Conservation (phyloP, 2,888 invertebrate genomes). For the Ischnura elegans region DNA sequence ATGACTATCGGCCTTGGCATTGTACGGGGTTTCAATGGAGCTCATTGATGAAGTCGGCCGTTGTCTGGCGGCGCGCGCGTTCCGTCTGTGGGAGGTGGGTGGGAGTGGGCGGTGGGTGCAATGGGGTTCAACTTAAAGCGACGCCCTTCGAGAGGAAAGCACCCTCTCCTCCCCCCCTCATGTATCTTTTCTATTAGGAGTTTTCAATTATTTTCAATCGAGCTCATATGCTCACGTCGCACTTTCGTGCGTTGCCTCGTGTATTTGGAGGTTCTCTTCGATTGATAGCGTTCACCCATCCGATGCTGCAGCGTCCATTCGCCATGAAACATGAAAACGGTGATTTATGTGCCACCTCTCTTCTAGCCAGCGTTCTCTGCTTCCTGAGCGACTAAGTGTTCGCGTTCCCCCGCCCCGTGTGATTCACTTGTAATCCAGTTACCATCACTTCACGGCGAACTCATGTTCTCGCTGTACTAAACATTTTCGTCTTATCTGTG, state of each 20-base stretch:
- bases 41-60: too few species aligned
- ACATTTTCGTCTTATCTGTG: too few species aligned
- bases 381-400: neutral
- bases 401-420: too few species aligned
- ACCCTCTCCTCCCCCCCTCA: neutral
- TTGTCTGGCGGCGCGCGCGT: too few species aligned
- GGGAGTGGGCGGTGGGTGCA: neutral
- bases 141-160: neutral
- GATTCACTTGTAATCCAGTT: too few species aligned
- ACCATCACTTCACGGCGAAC: too few species aligned
- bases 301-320: conserved; percentile 53
- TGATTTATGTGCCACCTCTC: conserved; percentile 52
- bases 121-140: neutral
- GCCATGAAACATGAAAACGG: neutral
- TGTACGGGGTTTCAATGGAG: too few species aligned
- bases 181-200: neutral
- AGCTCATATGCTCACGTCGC: neutral
- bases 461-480: too few species aligned
- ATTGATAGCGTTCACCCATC: conserved; percentile 33
- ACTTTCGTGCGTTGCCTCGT: too few species aligned
- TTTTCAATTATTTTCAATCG: conserved; percentile 60
- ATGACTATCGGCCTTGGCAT: too few species aligned
- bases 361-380: neutral
- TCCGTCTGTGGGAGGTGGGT: too few species aligned
- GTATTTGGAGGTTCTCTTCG: too few species aligned